Evolutionary conservation across 2,797 vertebrate genomes (phyloP).

Genomic region (Balearica regulorum): DNA sequence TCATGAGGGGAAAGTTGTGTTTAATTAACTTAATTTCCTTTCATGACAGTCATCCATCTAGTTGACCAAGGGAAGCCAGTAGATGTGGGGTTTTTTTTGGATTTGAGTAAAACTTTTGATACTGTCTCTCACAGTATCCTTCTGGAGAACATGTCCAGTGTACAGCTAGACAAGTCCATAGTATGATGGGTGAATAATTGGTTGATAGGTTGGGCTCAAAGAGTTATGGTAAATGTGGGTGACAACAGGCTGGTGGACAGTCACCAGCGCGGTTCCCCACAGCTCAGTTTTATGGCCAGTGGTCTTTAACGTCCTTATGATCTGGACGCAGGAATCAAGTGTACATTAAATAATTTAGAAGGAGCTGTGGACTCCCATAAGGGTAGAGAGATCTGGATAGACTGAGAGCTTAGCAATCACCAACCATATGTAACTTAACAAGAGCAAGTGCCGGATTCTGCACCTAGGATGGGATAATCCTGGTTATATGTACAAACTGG

Average conservation of each 20-base stretch:
- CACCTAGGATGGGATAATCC: too few relatives aligned
- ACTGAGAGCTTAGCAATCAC: too few relatives aligned
- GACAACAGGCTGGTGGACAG: neutral
- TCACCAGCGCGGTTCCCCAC: neutral
- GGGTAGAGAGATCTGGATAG: neutral
- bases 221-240: neutral
- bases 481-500: too few relatives aligned
- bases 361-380: too few relatives aligned
- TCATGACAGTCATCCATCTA: neutral
- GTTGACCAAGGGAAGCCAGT: neutral
- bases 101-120: neutral
- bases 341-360: neutral
- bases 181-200: neutral
- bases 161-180: neutral
- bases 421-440: too few relatives aligned
- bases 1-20: neutral
- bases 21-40: neutral
- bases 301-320: neutral
- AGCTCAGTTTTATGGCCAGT: neutral
- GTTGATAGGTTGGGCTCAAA: neutral
- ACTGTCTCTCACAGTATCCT: too few relatives aligned
- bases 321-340: neutral
- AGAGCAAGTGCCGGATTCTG: too few relatives aligned
- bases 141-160: neutral
- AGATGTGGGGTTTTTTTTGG: neutral